Evolutionary conservation across 2,797 vertebrate species (phyloP), one percentile per base, ranked within the genome.

Genomic region (Trematomus bernacchii): DNA sequence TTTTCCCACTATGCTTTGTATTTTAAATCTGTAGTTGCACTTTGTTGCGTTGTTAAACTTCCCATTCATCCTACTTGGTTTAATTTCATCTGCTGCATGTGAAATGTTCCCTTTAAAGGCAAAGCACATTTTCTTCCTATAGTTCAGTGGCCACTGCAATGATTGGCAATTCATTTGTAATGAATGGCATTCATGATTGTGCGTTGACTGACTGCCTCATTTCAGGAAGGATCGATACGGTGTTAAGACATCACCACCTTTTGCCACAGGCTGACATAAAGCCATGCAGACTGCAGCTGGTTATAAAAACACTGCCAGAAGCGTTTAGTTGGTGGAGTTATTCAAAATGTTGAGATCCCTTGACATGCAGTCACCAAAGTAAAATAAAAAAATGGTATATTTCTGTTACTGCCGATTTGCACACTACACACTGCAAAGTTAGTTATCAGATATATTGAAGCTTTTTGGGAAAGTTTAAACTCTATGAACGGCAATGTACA

Each of bases 151-250:
- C 12, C 27, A 42, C 30, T 42, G 62, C 55, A 16, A 47, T 53
- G 79, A 73, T 83, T 47, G 61, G 62, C 69, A 8, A 81, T 85
- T 87, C 1, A 62, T 89, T 83, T 76, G 70, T 69, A 86, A 82
- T 86, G 79, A 90, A 73, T 67, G 66, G 76, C 80, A 86, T 90
- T 90, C 84, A 86, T 85, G 81, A 82, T 62, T 52, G 48, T 60
- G 60, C 37, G 73, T 87, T 87, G 69, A 71, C 74, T 5, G 85
- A 73, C 80, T 84, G 80, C 71, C 71, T 86, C 71, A 84, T 89
- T 83, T 80, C 69, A 77, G 33, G 27, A 0, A 30, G 42, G 76
- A 87, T 90, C 90, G 37, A 91, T 89, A 87, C 66, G 13, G 71
- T 51, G 84, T 81, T 75, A 71, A 82, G 79, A 89, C 60, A 57